Conservation (phyloP, 2,113 vertebrate genomes). For the Ahaetulla prasina region DNA sequence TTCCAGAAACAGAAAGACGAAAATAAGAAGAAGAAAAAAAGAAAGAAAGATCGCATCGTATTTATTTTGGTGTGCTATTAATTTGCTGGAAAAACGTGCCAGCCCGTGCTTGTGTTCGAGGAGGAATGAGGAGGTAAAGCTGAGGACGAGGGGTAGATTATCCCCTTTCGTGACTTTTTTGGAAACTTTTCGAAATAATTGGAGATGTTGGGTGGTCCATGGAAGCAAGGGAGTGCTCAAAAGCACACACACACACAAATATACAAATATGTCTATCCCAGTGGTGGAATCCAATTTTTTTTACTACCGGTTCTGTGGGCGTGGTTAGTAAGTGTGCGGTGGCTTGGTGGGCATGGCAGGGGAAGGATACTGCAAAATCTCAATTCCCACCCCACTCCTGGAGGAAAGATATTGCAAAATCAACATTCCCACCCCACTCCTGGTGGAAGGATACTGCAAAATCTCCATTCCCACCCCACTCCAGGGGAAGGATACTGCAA, state of each 20-base stretch:
- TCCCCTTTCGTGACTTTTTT: not conserved
- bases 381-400: too few relatives aligned
- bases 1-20: not conserved
- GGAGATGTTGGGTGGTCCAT: not conserved
- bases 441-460: too few relatives aligned
- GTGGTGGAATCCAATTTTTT: too few relatives aligned
- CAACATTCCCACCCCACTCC: too few relatives aligned
- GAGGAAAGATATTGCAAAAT: too few relatives aligned
- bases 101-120: not conserved
- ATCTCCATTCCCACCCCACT: too few relatives aligned
- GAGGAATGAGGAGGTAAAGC: not conserved
- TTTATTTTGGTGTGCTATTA: slow-evolving; percentile 51
- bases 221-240: not conserved
- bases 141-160: not conserved
- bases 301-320: too few relatives aligned
- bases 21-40: too few relatives aligned
- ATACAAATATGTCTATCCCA: not conserved
- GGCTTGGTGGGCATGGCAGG: too few relatives aligned
- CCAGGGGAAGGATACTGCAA: too few relatives aligned
- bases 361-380: too few relatives aligned
- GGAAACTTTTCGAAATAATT: not conserved
- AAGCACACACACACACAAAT: not conserved
- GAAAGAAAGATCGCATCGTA: not conserved
- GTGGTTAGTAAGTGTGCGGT: too few relatives aligned
- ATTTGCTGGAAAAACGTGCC: slow-evolving; percentile 8